Evolutionary conservation across 2,797 vertebrate species (phyloP).

Genomic region (Girardinus metallicus): DNA sequence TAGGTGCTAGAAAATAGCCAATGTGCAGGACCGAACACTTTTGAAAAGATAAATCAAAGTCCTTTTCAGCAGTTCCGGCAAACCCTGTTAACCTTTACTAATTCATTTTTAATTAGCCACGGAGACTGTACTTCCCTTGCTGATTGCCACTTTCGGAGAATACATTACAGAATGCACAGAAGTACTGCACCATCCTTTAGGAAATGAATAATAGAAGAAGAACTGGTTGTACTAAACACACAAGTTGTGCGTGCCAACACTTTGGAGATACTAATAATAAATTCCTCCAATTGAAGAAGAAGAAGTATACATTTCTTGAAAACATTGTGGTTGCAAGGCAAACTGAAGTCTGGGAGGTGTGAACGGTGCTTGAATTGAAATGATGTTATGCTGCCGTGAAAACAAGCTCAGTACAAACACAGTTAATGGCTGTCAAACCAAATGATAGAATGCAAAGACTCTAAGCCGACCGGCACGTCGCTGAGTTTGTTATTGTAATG

Average conservation of each 20-base stretch:
- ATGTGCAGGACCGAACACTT: constrained; percentile 11
- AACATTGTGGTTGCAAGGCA: background rate
- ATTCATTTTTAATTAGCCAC: constrained; percentile 11
- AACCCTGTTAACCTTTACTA: constrained; percentile 4
- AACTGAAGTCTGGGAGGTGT: background rate
- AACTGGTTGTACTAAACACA: background rate
- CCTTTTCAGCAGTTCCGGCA: background rate
- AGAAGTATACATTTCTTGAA: background rate
- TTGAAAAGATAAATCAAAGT: background rate
- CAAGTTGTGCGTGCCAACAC: background rate
- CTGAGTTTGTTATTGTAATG: background rate
- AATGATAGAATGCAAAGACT: background rate
- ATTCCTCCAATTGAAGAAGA: constrained; percentile 5
- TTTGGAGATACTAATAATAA: background rate
- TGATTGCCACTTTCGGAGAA: background rate
- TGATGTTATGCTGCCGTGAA: background rate
- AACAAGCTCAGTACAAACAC: constrained; percentile 6
- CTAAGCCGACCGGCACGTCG: background rate
- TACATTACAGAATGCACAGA: constrained; percentile 7
- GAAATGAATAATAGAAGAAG: constrained; percentile 8
- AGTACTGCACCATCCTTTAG: background rate
- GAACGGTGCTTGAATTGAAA: background rate
- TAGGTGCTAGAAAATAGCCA: constrained; percentile 20
- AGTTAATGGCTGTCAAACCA: background rate
- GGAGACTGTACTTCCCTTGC: background rate